A percentile compares a stretch with the other conserved stretches of the same genome.
Conservation (phyloP, 2,888 invertebrate species). For the Iselma pallidipennis region DNA sequence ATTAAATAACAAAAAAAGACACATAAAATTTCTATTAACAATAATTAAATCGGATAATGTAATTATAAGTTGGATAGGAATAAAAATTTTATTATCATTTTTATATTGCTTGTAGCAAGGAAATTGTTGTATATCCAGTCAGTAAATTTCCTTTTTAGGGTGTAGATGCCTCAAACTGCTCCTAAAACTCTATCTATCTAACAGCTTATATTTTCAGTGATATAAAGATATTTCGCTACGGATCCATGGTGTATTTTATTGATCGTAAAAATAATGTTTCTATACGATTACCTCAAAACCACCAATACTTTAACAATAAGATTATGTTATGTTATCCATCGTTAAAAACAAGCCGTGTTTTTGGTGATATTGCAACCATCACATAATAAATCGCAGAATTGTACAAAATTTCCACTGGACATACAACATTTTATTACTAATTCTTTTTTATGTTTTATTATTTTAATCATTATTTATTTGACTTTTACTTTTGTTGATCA, state of each 20-base stretch:
- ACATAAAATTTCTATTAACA: conserved; percentile 8
- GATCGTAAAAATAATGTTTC: conserved; percentile 30
- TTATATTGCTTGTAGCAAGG: too few species aligned
- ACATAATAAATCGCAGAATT: not conserved
- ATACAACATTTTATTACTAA: too few species aligned
- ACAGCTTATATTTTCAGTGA: conserved; percentile 9
- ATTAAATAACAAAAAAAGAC: conserved; percentile 34
- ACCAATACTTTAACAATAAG: conserved; percentile 23
- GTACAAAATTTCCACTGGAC: too few species aligned
- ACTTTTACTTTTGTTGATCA: too few species aligned
- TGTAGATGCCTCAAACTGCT: too few species aligned
- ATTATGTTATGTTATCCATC: conserved; percentile 25
- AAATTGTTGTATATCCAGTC: too few species aligned
- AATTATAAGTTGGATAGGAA: too few species aligned
- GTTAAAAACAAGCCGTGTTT: conserved; percentile 21
- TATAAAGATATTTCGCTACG: conserved; percentile 15
- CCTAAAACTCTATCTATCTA: not conserved
- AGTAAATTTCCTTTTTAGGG: too few species aligned
- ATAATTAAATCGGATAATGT: not conserved
- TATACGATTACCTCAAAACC: conserved; percentile 26
- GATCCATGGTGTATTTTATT: conserved; percentile 25
- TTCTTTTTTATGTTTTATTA: too few species aligned
- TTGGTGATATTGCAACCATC: conserved; percentile 5
- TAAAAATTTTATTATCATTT: not conserved
- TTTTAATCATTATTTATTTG: too few species aligned